Evolutionary conservation across 1,140 invertebrate genomes (phyloP).

Genomic region (Coboldia fuscipes): DNA sequence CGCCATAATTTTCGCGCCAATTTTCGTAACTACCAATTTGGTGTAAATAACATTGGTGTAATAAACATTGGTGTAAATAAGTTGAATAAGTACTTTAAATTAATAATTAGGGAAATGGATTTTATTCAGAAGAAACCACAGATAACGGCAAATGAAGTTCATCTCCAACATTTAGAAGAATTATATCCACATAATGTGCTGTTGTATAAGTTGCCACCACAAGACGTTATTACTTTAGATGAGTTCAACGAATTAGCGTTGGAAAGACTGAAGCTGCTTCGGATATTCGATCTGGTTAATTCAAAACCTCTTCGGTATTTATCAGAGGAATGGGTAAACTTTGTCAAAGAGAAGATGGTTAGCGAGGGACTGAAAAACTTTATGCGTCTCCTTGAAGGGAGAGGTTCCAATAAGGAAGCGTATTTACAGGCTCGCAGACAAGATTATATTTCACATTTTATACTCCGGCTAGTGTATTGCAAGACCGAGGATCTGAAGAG

Average conservation of each 20-base stretch:
- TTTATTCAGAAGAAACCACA: too few species aligned
- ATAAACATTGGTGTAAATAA: too few species aligned
- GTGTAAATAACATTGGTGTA: too few species aligned
- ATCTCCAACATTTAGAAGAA: constrained; percentile 16
- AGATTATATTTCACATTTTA: constrained; percentile 86
- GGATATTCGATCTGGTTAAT: constrained; percentile 47
- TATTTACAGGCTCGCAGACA: constrained; percentile 41
- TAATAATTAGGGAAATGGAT: too few species aligned
- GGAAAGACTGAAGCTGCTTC: constrained; percentile 60
- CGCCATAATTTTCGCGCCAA: too few species aligned
- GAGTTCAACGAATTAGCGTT: constrained; percentile 77
- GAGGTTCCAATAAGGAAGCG: constrained; percentile 23
- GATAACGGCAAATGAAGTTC: too few species aligned
- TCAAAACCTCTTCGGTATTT: constrained; percentile 34
- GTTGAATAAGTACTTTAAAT: too few species aligned
- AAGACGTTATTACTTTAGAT: constrained; percentile 42
- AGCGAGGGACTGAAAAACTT: constrained; percentile 46
- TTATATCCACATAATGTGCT: constrained; percentile 51
- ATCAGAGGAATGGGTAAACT: constrained; percentile 49
- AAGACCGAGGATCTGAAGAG: constrained; percentile 59
- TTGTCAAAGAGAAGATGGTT: constrained; percentile 41
- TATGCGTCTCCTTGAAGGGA: constrained; percentile 25
- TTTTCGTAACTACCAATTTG: too few species aligned
- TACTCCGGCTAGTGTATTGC: constrained; percentile 78
- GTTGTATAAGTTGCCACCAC: constrained; percentile 63